A percentile compares a stretch with the other conserved stretches of the same genome.
These are phyloP conservation scores for Tetramorium parvispinum DNA, from an alignment of 1,140 invertebrate genomes.

Conservation along the genomic window DNA sequence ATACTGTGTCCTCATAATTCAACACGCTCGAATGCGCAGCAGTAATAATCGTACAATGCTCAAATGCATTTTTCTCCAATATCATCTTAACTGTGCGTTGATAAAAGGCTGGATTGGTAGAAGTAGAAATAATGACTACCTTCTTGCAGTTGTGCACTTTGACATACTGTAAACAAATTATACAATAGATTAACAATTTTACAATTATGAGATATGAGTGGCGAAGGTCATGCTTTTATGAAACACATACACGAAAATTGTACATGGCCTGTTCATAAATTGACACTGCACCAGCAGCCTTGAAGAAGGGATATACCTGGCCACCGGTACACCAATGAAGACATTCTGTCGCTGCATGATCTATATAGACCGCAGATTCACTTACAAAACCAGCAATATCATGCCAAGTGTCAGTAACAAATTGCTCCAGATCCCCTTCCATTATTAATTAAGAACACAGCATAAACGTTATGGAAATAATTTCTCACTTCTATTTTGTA, in stretches of 20 bases:
- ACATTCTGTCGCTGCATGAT: slow-evolving; percentile 86
- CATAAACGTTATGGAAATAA: neutral
- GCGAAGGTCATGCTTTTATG: neutral
- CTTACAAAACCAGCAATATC: slow-evolving; percentile 73
- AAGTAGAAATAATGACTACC: slow-evolving; percentile 86
- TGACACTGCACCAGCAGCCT: slow-evolving; percentile 85
- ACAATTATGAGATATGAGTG: neutral
- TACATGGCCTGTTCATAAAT: slow-evolving; percentile 87
- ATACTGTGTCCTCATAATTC: slow-evolving; percentile 73
- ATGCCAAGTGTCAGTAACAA: slow-evolving; percentile 10
- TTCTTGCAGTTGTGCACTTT: slow-evolving; percentile 82
- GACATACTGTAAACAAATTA: slow-evolving; percentile 74
- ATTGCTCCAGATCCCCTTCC: slow-evolving; percentile 20
- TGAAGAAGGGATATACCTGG: slow-evolving; percentile 80
- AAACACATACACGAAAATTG: slow-evolving; percentile 80
- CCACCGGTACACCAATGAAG: slow-evolving; percentile 88
- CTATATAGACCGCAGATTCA: slow-evolving; percentile 86
- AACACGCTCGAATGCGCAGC: slow-evolving; percentile 84
- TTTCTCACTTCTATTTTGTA: neutral
- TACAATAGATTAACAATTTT: slow-evolving; percentile 8
- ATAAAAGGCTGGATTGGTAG: slow-evolving; percentile 84
- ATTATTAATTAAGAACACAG: slow-evolving; percentile 6
- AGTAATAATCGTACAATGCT: slow-evolving; percentile 86
- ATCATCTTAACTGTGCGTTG: slow-evolving; percentile 84
- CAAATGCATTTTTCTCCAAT: slow-evolving; percentile 86